Evolutionary conservation across 2,113 vertebrate species (phyloP).

Genomic region (Pipra filicauda): DNA sequence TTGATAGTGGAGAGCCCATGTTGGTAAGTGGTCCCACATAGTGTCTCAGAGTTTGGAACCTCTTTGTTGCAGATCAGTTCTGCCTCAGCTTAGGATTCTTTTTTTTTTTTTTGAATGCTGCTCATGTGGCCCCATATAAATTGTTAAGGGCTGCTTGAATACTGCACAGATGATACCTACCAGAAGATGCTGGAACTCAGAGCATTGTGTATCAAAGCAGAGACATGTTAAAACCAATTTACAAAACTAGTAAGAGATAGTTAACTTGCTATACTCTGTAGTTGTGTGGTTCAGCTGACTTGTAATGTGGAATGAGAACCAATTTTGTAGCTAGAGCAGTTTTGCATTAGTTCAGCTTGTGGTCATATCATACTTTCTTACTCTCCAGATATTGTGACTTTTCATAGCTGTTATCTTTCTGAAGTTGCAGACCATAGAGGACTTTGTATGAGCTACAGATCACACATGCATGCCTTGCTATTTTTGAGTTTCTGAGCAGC

Average conservation of each 20-base stretch:
- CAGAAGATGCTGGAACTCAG: neutral
- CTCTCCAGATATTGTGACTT: neutral
- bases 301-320: neutral
- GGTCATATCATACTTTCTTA: neutral
- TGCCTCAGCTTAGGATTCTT: neutral
- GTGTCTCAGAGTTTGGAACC: neutral
- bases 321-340: neutral
- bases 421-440: neutral
- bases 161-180: neutral
- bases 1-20: neutral
- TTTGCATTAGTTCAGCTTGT: neutral
- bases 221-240: neutral
- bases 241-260: neutral
- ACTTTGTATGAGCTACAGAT: neutral
- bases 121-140: neutral
- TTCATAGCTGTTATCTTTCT: neutral
- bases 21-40: neutral
- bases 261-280: neutral
- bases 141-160: neutral
- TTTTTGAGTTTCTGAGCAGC: neutral
- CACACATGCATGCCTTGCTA: fast-evolving
- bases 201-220: neutral
- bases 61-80: neutral
- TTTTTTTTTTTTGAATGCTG: neutral
- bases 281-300: neutral